phyloP scores from a whole-genome alignment of 2,888 invertebrate genomes.

The Heliconius charithonia region DNA sequence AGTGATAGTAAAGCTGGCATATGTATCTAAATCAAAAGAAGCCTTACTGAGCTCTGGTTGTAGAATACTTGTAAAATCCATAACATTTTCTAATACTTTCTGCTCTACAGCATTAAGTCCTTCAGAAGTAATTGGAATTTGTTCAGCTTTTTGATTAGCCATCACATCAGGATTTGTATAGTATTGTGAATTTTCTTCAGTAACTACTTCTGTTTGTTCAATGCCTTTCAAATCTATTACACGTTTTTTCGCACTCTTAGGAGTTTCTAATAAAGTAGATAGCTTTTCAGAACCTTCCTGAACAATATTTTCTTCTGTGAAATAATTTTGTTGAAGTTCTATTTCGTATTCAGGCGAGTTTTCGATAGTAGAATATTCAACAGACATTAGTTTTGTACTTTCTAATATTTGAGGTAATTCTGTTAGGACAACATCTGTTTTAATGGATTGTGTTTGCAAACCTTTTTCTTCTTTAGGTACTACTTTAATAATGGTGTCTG shows the following conservation, averaged over 20 bases:
- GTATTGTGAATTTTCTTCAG: slow-evolving; percentile 55
- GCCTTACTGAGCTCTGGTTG: slow-evolving; percentile 57
- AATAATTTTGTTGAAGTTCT: slow-evolving; percentile 63
- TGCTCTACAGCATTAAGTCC: slow-evolving; percentile 58
- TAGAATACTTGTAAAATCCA: slow-evolving; percentile 51
- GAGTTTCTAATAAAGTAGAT: slow-evolving; percentile 43
- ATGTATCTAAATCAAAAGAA: slow-evolving; percentile 58
- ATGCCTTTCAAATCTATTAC: slow-evolving; percentile 62
- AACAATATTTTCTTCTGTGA: slow-evolving; percentile 59
- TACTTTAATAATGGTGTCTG: slow-evolving; percentile 47
- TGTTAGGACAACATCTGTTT: slow-evolving; percentile 58
- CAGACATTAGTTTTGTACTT: slow-evolving; percentile 52
- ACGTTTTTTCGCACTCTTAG: slow-evolving; percentile 55
- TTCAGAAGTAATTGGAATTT: slow-evolving; percentile 58
- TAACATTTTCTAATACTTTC: slow-evolving; percentile 60
- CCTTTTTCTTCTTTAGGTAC: slow-evolving; percentile 60
- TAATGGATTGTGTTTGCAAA: slow-evolving; percentile 50
- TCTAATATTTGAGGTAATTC: slow-evolving; percentile 62
- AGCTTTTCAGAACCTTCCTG: slow-evolving; percentile 58
- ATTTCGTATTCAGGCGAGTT: slow-evolving; percentile 54
- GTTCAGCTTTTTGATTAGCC: slow-evolving; percentile 58
- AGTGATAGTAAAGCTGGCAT: slow-evolving; percentile 60
- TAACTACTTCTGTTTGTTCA: slow-evolving; percentile 59
- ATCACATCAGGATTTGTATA: slow-evolving; percentile 48
- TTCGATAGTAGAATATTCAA: slow-evolving; percentile 51